phyloP scores from a whole-genome alignment of 2,888 invertebrate species.

The Yponomeuta sedellus region DNA sequence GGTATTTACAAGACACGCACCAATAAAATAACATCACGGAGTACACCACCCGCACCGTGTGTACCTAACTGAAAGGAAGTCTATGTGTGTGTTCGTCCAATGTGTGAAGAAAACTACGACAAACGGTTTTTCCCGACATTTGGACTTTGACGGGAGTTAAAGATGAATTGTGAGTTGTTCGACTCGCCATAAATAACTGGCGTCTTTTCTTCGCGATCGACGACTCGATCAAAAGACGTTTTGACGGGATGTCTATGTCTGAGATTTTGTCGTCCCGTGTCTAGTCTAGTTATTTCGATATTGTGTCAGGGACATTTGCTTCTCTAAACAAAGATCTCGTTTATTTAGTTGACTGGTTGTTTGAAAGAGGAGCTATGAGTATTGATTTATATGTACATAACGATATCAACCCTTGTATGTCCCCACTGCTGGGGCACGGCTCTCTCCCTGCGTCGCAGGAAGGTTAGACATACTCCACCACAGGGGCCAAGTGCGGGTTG shows the following conservation, averaged over 20 bases:
- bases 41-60: too few relatives aligned
- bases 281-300: neutral
- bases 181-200: neutral
- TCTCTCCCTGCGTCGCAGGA: too few relatives aligned
- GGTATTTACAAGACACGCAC: too few relatives aligned
- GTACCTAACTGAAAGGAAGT: too few relatives aligned
- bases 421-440: too few relatives aligned
- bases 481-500: too few relatives aligned
- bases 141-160: neutral
- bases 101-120: too few relatives aligned
- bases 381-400: too few relatives aligned
- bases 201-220: neutral
- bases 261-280: neutral
- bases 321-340: neutral
- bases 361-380: neutral
- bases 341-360: neutral
- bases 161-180: neutral
- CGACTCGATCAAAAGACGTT: neutral
- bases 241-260: neutral
- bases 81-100: too few relatives aligned
- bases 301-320: neutral
- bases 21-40: too few relatives aligned
- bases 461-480: too few relatives aligned
- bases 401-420: too few relatives aligned
- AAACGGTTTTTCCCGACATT: neutral